Evolutionary conservation across 2,888 invertebrate species (phyloP).

Genomic region (Caenorhabditis macrosperma): DNA sequence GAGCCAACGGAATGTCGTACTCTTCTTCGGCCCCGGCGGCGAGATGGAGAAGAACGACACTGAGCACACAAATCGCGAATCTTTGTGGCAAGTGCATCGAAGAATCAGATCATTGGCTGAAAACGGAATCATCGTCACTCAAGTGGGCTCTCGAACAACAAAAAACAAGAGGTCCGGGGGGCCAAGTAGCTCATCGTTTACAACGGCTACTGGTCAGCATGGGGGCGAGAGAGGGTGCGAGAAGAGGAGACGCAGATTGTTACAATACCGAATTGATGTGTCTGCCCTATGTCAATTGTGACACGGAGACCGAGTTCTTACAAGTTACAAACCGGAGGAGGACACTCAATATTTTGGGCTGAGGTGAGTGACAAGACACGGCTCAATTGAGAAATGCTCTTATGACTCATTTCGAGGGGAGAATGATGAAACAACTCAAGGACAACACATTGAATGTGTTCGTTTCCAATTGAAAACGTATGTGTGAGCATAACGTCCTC

Average conservation of each 20-base stretch:
- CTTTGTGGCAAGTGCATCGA: slow-evolving; percentile 28
- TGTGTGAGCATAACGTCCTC: background rate
- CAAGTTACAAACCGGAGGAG: slow-evolving; percentile 10
- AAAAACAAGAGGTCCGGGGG: slow-evolving; percentile 27
- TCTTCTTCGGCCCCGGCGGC: slow-evolving; percentile 25
- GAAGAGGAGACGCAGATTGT: slow-evolving; percentile 33
- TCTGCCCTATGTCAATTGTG: slow-evolving; percentile 52
- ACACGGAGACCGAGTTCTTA: slow-evolving; percentile 18
- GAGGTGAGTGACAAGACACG: background rate
- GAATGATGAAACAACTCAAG: background rate
- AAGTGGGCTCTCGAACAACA: slow-evolving; percentile 10
- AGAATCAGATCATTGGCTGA: slow-evolving; percentile 35
- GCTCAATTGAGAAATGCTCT: too few species aligned
- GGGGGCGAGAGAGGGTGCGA: slow-evolving; percentile 12
- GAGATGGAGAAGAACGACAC: slow-evolving; percentile 7
- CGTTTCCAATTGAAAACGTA: too few species aligned
- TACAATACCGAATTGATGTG: slow-evolving; percentile 54
- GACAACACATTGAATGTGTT: too few species aligned
- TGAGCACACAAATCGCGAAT: slow-evolving; percentile 2
- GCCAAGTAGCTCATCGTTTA: slow-evolving; percentile 26
- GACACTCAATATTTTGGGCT: background rate
- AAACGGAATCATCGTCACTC: background rate
- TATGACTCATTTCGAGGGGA: background rate
- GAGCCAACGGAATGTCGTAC: slow-evolving; percentile 65
- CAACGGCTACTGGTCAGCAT: slow-evolving; percentile 44